phyloP scores from a whole-genome alignment of 2,797 vertebrate species.

The Triplophysa bombifrons region DNA sequence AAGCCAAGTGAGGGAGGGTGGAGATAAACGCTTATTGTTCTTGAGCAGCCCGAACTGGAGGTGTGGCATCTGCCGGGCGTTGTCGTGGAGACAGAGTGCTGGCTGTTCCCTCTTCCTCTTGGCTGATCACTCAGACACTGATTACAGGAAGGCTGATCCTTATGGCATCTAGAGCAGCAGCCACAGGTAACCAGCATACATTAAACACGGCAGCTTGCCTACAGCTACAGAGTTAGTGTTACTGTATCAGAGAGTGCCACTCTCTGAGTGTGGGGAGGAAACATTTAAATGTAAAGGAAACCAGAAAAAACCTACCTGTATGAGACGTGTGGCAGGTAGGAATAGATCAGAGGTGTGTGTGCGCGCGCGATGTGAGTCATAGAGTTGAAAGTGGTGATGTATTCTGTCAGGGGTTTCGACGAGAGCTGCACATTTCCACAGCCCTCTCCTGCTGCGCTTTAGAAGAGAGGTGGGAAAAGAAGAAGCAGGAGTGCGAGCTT shows the following conservation, averaged over 20 bases:
- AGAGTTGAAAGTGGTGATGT: constrained; percentile 57
- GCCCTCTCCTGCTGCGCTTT: constrained; percentile 46
- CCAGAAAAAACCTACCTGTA: constrained; percentile 1
- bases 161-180: constrained; percentile 63
- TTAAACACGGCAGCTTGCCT: constrained; percentile 3
- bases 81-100: constrained; percentile 64
- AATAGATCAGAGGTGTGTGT: constrained; percentile 46
- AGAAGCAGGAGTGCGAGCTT: neutral
- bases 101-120: constrained; percentile 55
- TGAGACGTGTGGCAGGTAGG: constrained; percentile 40
- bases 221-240: constrained; percentile 1
- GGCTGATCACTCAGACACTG: constrained; percentile 57
- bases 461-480: constrained; percentile 31
- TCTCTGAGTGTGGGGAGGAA: no score
- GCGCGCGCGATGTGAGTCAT: constrained; percentile 56
- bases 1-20: constrained; percentile 51
- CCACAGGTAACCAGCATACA: constrained; percentile 57
- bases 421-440: constrained; percentile 49
- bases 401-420: constrained; percentile 50
- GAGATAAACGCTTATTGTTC: constrained; percentile 65
- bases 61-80: constrained; percentile 64
- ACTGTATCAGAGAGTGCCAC: neutral
- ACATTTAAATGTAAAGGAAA: neutral
- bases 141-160: constrained; percentile 57
- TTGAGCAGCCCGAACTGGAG: constrained; percentile 59